Percentiles rank a stretch among this genome's conserved stretches.
Evolutionary conservation across 2,888 invertebrate species (phyloP).

Genomic region (Diaprepes abbreviatus): DNA sequence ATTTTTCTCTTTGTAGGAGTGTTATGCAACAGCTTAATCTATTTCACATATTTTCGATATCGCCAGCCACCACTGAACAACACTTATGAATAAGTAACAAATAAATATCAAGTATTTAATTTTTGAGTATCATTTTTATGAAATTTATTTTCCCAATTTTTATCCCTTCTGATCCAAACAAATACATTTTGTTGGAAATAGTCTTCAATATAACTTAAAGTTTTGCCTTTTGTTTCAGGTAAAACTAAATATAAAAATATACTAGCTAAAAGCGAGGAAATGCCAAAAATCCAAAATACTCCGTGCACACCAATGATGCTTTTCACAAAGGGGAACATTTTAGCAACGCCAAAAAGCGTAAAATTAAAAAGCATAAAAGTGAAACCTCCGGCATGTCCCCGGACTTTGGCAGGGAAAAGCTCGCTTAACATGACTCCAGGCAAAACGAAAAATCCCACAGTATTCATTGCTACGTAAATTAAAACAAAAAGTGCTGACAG

Average conservation of each 20-base stretch:
- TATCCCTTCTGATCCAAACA: constrained; percentile 73
- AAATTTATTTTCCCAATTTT: constrained; percentile 64
- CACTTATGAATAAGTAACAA: too few species aligned
- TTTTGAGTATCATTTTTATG: constrained; percentile 49
- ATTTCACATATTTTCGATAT: too few species aligned
- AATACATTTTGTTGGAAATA: constrained; percentile 79
- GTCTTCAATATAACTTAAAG: constrained; percentile 82
- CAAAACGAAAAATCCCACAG: constrained; percentile 79
- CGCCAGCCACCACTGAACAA: too few species aligned
- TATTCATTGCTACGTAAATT: constrained; percentile 81
- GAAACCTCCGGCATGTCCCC: constrained; percentile 81
- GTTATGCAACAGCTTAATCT: too few species aligned
- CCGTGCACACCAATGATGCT: constrained; percentile 74
- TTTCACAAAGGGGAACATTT: constrained; percentile 78
- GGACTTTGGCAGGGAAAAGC: constrained; percentile 79
- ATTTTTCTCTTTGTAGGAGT: too few species aligned
- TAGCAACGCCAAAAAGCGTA: constrained; percentile 77
- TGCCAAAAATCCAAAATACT: constrained; percentile 79
- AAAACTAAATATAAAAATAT: constrained; percentile 77
- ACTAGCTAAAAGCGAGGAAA: constrained; percentile 74
- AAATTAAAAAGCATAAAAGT: constrained; percentile 81
- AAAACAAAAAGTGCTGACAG: constrained; percentile 71
- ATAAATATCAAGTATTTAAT: constrained; percentile 4
- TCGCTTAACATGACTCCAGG: constrained; percentile 84
- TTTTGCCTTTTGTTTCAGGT: constrained; percentile 82